Percentiles rank a stretch among this genome's conserved stretches.
Conservation (phyloP, 2,113 vertebrate genomes). For the Corvus hawaiiensis region DNA sequence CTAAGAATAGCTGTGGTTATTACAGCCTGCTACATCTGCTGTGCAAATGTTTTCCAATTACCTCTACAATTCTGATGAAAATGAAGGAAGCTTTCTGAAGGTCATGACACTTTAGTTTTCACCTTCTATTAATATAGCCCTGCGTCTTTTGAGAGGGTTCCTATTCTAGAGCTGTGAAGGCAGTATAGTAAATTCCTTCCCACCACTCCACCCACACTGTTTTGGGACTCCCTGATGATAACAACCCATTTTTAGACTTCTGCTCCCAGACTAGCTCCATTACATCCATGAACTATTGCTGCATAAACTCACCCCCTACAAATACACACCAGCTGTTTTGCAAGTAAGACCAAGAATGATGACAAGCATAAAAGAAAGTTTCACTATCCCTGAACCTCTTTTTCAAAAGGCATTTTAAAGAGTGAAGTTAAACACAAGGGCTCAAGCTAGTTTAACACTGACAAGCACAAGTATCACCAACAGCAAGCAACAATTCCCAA, state of each 20-base stretch:
- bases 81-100: background rate
- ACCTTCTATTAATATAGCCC: fast-evolving
- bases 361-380: background rate
- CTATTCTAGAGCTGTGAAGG: background rate
- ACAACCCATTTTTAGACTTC: background rate
- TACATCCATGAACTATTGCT: fast-evolving
- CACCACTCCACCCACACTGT: background rate
- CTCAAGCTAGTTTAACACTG: background rate
- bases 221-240: background rate
- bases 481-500: background rate
- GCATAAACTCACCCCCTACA: background rate
- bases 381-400: background rate
- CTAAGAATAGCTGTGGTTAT: background rate
- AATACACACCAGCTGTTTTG: background rate
- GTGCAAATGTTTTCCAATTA: background rate
- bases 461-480: background rate
- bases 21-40: background rate
- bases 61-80: background rate
- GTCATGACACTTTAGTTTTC: background rate
- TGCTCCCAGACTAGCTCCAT: background rate
- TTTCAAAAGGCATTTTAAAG: background rate
- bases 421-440: background rate
- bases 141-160: background rate
- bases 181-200: background rate
- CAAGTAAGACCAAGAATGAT: background rate